A percentile compares a stretch with the other conserved stretches of the same genome.
phyloP scores from a whole-genome alignment of 2,113 vertebrate genomes.

The Xiphophorus couchianus region DNA sequence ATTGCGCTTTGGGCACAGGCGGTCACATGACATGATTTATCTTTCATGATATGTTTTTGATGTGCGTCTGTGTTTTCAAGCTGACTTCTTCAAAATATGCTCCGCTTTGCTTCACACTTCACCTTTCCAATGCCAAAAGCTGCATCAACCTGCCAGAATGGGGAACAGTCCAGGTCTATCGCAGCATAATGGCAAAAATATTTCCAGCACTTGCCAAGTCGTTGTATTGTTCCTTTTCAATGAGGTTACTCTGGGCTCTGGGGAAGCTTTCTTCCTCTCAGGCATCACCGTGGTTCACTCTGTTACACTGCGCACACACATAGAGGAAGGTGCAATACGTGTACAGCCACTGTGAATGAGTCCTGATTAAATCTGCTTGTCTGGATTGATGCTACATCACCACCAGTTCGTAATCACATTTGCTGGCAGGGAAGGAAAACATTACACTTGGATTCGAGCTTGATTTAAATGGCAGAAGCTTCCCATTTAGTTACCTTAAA shows the following conservation, averaged over 20 bases:
- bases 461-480: background rate
- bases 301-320: constrained; percentile 17
- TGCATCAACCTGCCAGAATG: background rate
- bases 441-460: background rate
- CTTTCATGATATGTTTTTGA: background rate
- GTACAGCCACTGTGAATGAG: constrained; percentile 8
- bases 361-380: constrained; percentile 34
- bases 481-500: background rate
- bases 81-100: background rate
- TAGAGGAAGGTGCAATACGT: background rate
- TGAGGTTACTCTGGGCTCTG: constrained; percentile 18
- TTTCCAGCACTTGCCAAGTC: background rate
- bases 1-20: background rate
- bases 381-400: constrained; percentile 29
- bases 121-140: background rate
- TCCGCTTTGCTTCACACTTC: background rate
- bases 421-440: constrained; percentile 6
- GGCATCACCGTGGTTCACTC: constrained; percentile 40
- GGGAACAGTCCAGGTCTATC: background rate
- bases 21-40: background rate
- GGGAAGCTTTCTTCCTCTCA: constrained; percentile 53
- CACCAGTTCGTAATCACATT: constrained; percentile 34
- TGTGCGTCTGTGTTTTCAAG: background rate
- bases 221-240: constrained; percentile 46
- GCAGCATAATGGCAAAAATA: constrained; percentile 45